Evolutionary conservation across 2,888 invertebrate genomes (phyloP), one percentile per base, ranked within the genome.

Genomic region (Hirtodrosophila duncani): DNA sequence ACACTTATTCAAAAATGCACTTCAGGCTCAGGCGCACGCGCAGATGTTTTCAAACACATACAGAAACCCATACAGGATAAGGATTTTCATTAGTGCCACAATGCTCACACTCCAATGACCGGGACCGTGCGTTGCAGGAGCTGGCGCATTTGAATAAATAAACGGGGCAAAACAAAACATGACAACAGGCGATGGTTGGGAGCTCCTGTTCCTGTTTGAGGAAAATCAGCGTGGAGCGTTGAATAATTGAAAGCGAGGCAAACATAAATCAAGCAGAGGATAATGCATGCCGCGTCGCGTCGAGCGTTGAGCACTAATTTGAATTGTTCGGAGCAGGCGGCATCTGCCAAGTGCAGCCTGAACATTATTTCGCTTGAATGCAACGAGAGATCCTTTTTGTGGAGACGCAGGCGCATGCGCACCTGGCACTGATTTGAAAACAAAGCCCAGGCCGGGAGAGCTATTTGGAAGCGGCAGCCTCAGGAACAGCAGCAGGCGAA

Each of bases 241-340:
- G 51, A 58, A 58, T 59, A 59, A 59, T 59, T 59, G 48, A 44
- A 63, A 44, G 23, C 20, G 52, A 41, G 51, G 48, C 37, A 37
- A n/a, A n/a, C n/a, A 75, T 75, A 79, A 79, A 75, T 75, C 75
- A 79, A 75, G 33, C 37, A 7, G 59, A 68, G 71, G 68, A 71
- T 71, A 78, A 78, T 78, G 70, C 68, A 68, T 39, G 33, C 58
- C 31, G n/a, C n/a, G n/a, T n/a, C n/a, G 34, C 10, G 6, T 16
- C 27, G 70, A 67, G 62, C 67, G 69, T 61, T 56, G 72, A 67
- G 48, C 58, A 57, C 74, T 72, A 72, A 72, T 78, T 74, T 62
- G 69, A 67, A 67, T 70, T 56, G 59, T 56, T 46, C 59, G 45
- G n/a, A n/a, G n/a, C n/a, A n/a, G n/a, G 43, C 31, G 51, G 63